Percentiles rank a stretch among this genome's conserved stretches.
Conservation (phyloP, 2,113 vertebrate species). For the Phaethon lepturus region DNA sequence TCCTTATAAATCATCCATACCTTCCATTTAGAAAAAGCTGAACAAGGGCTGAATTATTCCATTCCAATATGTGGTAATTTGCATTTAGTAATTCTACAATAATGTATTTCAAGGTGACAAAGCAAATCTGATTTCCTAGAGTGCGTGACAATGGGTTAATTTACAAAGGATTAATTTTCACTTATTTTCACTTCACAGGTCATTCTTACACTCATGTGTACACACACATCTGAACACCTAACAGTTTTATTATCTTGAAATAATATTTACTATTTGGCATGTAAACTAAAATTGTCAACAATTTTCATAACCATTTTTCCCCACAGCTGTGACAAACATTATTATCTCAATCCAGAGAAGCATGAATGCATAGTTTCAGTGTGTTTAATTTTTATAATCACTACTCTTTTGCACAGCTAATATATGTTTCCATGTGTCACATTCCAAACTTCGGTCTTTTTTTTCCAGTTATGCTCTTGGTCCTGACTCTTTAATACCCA, state of each 20-base stretch:
- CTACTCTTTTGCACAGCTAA: background rate
- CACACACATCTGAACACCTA: background rate
- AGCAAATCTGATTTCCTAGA: background rate
- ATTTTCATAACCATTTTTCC: background rate
- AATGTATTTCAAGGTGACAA: background rate
- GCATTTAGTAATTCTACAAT: background rate
- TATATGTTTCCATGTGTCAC: background rate
- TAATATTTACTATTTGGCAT: background rate
- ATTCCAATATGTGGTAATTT: background rate
- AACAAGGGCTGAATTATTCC: background rate
- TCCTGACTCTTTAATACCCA: background rate
- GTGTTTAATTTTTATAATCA: background rate
- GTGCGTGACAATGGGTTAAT: background rate
- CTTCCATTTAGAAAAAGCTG: background rate
- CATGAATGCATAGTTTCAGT: background rate
- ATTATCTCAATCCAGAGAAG: background rate
- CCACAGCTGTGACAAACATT: background rate
- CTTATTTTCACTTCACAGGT: background rate
- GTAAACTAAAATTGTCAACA: background rate
- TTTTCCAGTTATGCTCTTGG: background rate
- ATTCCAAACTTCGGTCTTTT: background rate
- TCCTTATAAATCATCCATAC: background rate
- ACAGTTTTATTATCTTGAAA: background rate
- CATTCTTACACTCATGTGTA: background rate
- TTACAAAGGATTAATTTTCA: background rate